Percentiles rank a stretch among this genome's conserved stretches.
These are phyloP conservation scores for Umimayanthus kanabou DNA, from an alignment of 92 coral and sea anemone genomes.

Conservation along the genomic window DNA sequence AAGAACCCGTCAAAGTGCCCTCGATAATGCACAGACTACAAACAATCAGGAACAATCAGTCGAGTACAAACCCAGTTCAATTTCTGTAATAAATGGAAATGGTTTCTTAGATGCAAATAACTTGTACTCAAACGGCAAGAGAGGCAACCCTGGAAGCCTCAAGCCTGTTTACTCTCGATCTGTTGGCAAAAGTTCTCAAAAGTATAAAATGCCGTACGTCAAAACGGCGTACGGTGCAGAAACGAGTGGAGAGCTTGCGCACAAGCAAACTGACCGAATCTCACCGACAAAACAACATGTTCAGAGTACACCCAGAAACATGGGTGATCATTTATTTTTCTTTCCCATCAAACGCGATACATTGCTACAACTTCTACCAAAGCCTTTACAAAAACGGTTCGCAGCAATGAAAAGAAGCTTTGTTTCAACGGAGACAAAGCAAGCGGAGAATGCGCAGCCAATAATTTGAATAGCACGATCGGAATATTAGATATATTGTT, in stretches of 20 bases:
- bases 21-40: slow-evolving; percentile 20
- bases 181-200: neutral
- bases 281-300: neutral
- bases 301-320: neutral
- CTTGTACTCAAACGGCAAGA: neutral
- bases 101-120: neutral
- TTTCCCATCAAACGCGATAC: slow-evolving; percentile 78
- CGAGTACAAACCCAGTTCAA: neutral
- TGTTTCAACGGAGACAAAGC: neutral
- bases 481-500: neutral
- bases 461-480: neutral
- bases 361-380: slow-evolving; percentile 57
- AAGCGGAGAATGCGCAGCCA: neutral
- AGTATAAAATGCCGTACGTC: neutral
- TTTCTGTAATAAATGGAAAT: neutral
- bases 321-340: slow-evolving; percentile 64
- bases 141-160: neutral
- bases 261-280: neutral
- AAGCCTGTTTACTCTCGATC: neutral
- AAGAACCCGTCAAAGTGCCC: neutral
- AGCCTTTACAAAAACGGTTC: slow-evolving; percentile 36
- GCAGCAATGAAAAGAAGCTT: slow-evolving; percentile 4
- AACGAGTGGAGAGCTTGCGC: neutral
- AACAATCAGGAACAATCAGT: neutral
- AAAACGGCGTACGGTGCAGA: neutral